Base-by-base conservation (phyloP, 2,888 invertebrate species). In the Sminthurides aquaticus region DNA sequence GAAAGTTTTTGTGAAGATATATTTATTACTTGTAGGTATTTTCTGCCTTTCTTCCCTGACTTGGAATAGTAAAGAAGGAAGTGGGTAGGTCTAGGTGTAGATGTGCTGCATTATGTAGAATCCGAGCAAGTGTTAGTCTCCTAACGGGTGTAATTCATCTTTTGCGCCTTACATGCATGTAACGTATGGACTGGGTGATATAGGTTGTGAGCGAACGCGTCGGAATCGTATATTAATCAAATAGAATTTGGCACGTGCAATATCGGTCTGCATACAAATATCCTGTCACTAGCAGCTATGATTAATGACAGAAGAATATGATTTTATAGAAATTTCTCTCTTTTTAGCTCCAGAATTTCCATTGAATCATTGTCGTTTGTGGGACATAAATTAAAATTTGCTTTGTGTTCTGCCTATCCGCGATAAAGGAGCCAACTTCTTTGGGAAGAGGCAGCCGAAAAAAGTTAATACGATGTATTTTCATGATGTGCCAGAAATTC, bases 241-340 rank as follows among this genome's bases (percentile, higher is more conserved):
- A 75, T 74, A 74, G 75, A 74, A 74, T 74, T 74, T 74, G 75
- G 75, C 74, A 74, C 74, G 74, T 74, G 75, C 74, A 74, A 75
- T 75, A 75, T 75, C 73, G 73, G 71, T 73, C 72, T 72, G 71
- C 74, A 75, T 75, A 75, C 75, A 75, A 75, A 75, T 75, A 74
- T 72, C 68, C 75, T 75, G 75, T 75, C 75, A 75, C 73, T 72
- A 69, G 67, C 60, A 57, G 66, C 70, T 67, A 71, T 75, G 75
- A 75, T 75, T 75, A 75, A 75, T 75, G 75, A 74, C 71, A 72
- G 70, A 72, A 72, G 73, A 74, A 74, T 73, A 73, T 73, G 73
- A 74, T 75, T 74, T 74, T 70, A 74, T 71, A 73, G 71, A 73
- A 74, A 68, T 72, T 67, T 71, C 72, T 70, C 70, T 71, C 70